phyloP scores from a whole-genome alignment of 2,113 vertebrate genomes.

The Chascanopsetta lugubris region DNA sequence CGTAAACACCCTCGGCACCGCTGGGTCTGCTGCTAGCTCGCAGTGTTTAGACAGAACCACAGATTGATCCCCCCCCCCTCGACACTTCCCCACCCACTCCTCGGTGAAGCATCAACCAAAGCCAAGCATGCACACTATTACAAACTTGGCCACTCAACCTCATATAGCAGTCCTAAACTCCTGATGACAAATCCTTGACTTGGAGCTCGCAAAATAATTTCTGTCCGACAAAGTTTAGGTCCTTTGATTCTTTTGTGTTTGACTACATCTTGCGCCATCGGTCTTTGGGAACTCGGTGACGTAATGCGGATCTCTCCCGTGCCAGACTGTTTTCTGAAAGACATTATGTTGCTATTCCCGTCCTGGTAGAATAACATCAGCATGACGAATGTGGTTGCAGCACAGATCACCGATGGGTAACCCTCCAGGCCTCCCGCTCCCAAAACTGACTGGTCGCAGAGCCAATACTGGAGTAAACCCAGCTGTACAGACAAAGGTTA shows the following conservation, averaged over 20 bases:
- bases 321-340: slow-evolving; percentile 52
- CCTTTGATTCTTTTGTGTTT: slow-evolving; percentile 43
- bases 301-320: slow-evolving; percentile 45
- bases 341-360: slow-evolving; percentile 56
- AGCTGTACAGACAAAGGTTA: background rate
- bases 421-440: slow-evolving; percentile 38
- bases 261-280: slow-evolving; percentile 27
- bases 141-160: slow-evolving; percentile 49
- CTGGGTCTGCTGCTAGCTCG: slow-evolving; percentile 64
- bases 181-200: slow-evolving; percentile 46
- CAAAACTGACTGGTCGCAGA: slow-evolving; percentile 10
- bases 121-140: slow-evolving; percentile 56
- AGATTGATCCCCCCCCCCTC: slow-evolving; percentile 68
- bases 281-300: slow-evolving; percentile 57
- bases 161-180: slow-evolving; percentile 20
- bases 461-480: background rate
- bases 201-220: slow-evolving; percentile 31
- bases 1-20: slow-evolving; percentile 69
- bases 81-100: slow-evolving; percentile 34
- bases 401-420: slow-evolving; percentile 62
- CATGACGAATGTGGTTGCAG: slow-evolving; percentile 22
- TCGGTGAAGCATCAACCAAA: slow-evolving; percentile 38
- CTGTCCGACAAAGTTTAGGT: slow-evolving; percentile 36
- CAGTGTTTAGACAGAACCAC: slow-evolving; percentile 76
- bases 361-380: slow-evolving; percentile 58